Evolutionary conservation across 2,797 vertebrate species (phyloP).

Genomic region (Morus bassanus): DNA sequence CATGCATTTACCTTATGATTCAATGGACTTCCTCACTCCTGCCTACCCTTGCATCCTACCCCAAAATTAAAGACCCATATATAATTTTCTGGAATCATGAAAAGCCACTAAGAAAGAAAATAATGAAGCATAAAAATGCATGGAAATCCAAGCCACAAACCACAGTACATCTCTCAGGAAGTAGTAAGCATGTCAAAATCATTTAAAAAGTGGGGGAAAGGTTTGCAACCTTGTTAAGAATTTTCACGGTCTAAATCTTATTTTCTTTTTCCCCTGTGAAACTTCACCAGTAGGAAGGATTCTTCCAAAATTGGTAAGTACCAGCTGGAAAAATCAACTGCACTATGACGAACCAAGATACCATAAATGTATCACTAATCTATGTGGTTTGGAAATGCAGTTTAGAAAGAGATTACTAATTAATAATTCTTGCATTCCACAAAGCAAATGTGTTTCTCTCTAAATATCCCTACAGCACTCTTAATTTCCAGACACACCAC

Average conservation of each 20-base stretch:
- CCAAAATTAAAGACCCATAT: not conserved
- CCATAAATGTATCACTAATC: not conserved
- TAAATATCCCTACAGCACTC: not conserved
- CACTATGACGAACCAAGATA: not conserved
- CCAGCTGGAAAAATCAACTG: not conserved
- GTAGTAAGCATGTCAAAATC: not conserved
- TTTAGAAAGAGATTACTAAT: not conserved
- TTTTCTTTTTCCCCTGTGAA: constrained; percentile 1
- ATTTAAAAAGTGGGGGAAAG: not conserved
- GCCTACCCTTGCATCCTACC: not conserved
- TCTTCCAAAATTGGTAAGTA: not conserved
- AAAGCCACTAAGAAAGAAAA: not conserved
- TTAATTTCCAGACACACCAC: not conserved
- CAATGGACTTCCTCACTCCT: not conserved
- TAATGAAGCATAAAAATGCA: not conserved
- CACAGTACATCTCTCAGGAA: not conserved
- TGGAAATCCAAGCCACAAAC: constrained; percentile 20
- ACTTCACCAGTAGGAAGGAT: not conserved
- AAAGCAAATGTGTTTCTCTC: not conserved
- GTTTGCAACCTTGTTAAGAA: not conserved
- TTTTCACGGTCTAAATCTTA: not conserved
- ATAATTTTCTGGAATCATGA: not conserved
- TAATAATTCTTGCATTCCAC: not conserved
- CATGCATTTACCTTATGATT: not conserved
- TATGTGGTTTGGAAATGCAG: not conserved